Base-by-base conservation (phyloP, 1,140 invertebrate genomes). In the Ceratosolen fusciceps region DNA sequence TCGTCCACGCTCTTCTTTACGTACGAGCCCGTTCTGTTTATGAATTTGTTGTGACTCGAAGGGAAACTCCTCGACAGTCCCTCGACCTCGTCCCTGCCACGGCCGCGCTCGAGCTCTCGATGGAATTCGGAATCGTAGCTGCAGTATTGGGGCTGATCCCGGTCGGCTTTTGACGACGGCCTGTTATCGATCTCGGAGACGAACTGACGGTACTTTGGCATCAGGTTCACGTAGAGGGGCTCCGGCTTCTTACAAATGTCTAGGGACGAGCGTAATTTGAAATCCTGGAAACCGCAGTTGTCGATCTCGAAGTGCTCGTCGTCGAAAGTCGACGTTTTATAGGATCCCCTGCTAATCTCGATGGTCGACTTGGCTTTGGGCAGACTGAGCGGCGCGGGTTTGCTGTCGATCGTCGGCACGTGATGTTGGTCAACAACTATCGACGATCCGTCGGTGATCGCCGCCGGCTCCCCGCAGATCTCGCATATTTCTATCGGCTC, bases 401-500 rank as follows among this genome's bases (percentile, higher is more conserved):
- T 58, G 7, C 47, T 47, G 16, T 56, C 37, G 10, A 74, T 31
- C 31, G 68, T 19, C 70, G n/a, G 5, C 72, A 74, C 29, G 37
- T 73, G 37, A 29, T 52, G 56, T 56, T 74, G 14, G 80, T 76
- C 49, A 72, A 80, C 68, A n/a, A 77, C 24, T 24, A 68, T 76
- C 3, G 79, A 47, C 0, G 76, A 60, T 21, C 86, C 83, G 12
- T 86, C 81, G 8, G 84, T 67, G 8, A 74, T 82, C 29, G 84
- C 80, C 0, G 86, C 87, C 0, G 85, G 81, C 62, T 90, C 88
- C 1, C 86, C 88, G 72, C 89, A 90, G 29, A 90, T 90, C 65
- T 89, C 87, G 58, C 90, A 90, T 2, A 88, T 70, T 31, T 88
- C 87, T 7, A 37, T 21, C 5, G 80, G 80, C 34, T 86, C 84